Evolutionary conservation across 1,140 invertebrate species (phyloP), one percentile per base, ranked within the genome.

Genomic region (Drosophila pachea): DNA sequence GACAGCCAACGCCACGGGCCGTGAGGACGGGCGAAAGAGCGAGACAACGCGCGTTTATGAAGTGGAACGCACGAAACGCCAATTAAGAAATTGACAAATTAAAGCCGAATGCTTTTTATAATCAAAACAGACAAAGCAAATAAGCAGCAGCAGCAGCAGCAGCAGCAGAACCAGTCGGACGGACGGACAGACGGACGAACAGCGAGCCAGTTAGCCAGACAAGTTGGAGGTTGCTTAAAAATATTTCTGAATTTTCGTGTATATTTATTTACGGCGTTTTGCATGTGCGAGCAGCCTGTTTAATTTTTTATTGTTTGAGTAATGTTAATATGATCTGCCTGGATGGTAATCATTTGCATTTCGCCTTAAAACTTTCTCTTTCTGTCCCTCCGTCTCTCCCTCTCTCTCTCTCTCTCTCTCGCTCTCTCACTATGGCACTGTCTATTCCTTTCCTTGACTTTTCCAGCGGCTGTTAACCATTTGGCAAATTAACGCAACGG

Each of bases 21-120:
- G 22, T 22, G 3, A 22, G 22, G 33, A 8, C 36, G 33, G 3
- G 12, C 6, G 35, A 16, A 9, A 48, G 43, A 63, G 40, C 6
- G 69, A 56, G 60, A 69, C 52, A 58, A 35, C 47, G 49, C 33
- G 58, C 59, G 65, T 33, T 65, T 66, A 49, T 70, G 66, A 76
- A 73, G 76, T 84, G 79, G 76, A 86, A 86, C 79, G 79, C 74
- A 84, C 79, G 79, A 84, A 84, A 84, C 81, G 81, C 81, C 81
- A 86, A 86, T 86, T 86, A 86, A 86, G 81, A 86, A 86, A 86
- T 86, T 86, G 81, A 86, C 81, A 86, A 86, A 86, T 86, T 86
- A 86, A 86, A 86, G 81, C 76, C 68, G 81, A 86, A 86, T 86
- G 81, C 76, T 86, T 86, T 81, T 86, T 86, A 86, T 86, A 86